These are phyloP conservation scores for Chelonus formosanus DNA, from an alignment of 2,888 invertebrate species.

Conservation along the genomic window DNA sequence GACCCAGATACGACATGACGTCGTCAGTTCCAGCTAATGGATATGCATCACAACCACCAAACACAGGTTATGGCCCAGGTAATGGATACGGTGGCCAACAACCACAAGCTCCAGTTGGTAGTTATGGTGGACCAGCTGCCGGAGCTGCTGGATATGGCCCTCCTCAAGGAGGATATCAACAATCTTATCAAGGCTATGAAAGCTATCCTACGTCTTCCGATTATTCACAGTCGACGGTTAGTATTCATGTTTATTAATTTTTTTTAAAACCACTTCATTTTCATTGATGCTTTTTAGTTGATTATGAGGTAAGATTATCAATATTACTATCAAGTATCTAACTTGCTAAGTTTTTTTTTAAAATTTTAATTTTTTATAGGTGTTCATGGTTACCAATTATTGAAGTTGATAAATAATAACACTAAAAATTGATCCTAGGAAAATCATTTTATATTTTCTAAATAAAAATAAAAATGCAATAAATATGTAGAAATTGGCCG, in stretches of 20 bases:
- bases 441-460: no score
- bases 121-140: constrained; percentile 31
- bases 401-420: no score
- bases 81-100: constrained; percentile 56
- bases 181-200: constrained; percentile 60
- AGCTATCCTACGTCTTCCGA: constrained; percentile 62
- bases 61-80: constrained; percentile 59
- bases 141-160: constrained; percentile 53
- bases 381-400: no score
- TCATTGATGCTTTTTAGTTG: no score
- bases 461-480: no score
- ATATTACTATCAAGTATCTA: no score
- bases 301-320: no score
- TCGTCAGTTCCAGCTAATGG: constrained; percentile 60
- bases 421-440: no score
- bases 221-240: constrained; percentile 60
- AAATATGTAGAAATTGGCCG: no score
- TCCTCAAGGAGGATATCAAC: constrained; percentile 57
- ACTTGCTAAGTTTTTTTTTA: no score
- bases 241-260: background rate
- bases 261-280: no score
- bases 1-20: constrained; percentile 64
- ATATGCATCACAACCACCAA: constrained; percentile 55
- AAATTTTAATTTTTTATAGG: no score
- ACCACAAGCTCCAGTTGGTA: constrained; percentile 54